A percentile compares a stretch with the other conserved stretches of the same genome.
Evolutionary conservation across 2,113 vertebrate species (phyloP).

Genomic region (Noturus placidus): DNA sequence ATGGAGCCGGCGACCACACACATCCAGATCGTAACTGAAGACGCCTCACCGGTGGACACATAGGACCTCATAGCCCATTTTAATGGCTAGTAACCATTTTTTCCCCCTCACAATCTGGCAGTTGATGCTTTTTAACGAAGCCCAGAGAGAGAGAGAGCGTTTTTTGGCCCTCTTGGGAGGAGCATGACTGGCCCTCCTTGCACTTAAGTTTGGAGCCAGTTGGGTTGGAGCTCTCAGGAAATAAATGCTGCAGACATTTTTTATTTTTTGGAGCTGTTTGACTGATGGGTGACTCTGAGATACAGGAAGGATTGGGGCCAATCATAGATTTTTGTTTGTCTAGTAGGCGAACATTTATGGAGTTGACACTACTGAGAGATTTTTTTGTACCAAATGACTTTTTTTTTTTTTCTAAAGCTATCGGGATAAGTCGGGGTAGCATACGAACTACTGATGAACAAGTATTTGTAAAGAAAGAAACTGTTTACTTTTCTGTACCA

Average conservation of each 20-base stretch:
- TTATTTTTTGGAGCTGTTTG: slow-evolving; percentile 61
- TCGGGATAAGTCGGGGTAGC: slow-evolving; percentile 71
- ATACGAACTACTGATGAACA: slow-evolving; percentile 84
- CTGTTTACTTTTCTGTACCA: slow-evolving; percentile 87
- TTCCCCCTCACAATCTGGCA: slow-evolving; percentile 69
- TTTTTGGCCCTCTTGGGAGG: slow-evolving; percentile 69
- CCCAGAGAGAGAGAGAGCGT: slow-evolving; percentile 66
- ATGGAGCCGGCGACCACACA: slow-evolving; percentile 67
- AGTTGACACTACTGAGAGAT: slow-evolving; percentile 84
- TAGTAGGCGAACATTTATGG: slow-evolving; percentile 64
- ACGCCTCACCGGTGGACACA: slow-evolving; percentile 89
- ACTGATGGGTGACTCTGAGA: slow-evolving; percentile 60
- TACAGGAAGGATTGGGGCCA: slow-evolving; percentile 73
- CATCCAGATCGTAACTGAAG: slow-evolving; percentile 84
- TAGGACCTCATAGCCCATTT: slow-evolving; percentile 68
- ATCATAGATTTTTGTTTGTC: slow-evolving; percentile 58
- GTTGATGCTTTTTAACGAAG: slow-evolving; percentile 58
- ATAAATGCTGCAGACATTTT: slow-evolving; percentile 77
- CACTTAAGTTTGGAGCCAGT: slow-evolving; percentile 87
- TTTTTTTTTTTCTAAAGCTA: slow-evolving; percentile 72
- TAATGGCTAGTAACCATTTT: slow-evolving; percentile 53
- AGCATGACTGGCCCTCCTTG: slow-evolving; percentile 73
- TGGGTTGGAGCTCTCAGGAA: slow-evolving; percentile 84
- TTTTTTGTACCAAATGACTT: slow-evolving; percentile 78
- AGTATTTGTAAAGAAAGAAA: slow-evolving; percentile 81